phyloP scores from a whole-genome alignment of 2,113 vertebrate genomes.

The Sphyrna mokarran region DNA sequence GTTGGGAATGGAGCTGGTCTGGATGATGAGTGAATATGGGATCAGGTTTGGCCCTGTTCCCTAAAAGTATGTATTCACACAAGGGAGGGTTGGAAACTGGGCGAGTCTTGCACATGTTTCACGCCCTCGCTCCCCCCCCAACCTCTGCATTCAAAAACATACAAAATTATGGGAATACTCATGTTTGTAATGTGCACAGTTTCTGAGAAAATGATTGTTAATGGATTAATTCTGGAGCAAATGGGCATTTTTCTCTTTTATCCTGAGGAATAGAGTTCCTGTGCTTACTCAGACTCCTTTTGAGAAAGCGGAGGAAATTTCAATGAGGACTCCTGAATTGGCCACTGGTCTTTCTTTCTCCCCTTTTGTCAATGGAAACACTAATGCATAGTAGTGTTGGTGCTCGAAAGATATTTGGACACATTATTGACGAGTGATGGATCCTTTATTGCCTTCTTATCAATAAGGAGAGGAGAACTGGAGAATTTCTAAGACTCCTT shows the following conservation, averaged over 20 bases:
- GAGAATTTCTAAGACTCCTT: too few species aligned
- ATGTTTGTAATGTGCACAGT: too few species aligned
- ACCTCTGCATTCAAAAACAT: neutral
- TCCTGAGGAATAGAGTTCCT: neutral
- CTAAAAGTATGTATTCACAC: neutral
- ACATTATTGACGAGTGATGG: too few species aligned
- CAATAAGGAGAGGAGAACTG: too few species aligned
- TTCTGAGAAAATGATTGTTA: neutral
- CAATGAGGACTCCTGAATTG: neutral
- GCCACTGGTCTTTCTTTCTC: neutral
- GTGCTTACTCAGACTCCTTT: neutral
- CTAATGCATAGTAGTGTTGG: too few species aligned
- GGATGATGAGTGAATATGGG: too few species aligned
- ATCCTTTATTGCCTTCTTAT: too few species aligned
- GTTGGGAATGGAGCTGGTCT: neutral
- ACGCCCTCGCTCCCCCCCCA: too few species aligned
- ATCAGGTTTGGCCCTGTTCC: neutral
- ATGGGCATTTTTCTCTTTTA: neutral
- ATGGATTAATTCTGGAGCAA: neutral
- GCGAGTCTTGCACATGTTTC: neutral
- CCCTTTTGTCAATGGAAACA: neutral
- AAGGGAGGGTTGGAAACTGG: neutral
- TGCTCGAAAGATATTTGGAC: neutral
- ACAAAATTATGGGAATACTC: neutral
- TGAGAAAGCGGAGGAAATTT: neutral